Percentiles rank a stretch among this genome's conserved stretches.
Evolutionary conservation across 2,113 vertebrate species (phyloP).

Genomic region (Prinia subflava): DNA sequence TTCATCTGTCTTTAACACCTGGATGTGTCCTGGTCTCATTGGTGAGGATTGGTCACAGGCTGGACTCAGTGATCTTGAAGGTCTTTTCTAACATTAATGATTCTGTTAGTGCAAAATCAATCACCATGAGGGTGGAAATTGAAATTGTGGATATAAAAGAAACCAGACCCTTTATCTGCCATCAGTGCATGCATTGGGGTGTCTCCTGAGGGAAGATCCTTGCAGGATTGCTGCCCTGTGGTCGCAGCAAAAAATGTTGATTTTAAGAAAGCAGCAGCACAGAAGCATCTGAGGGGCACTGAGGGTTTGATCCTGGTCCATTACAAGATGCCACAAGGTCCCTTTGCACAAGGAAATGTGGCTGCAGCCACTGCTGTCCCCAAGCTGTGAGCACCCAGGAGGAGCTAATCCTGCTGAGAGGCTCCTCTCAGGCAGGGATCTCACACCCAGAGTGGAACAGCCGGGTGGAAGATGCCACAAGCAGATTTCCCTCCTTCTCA

Average conservation of each 20-base stretch:
- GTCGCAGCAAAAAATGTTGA: neutral
- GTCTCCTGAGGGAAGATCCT: neutral
- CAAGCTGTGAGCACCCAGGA: neutral
- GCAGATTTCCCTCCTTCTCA: neutral
- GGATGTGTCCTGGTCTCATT: neutral
- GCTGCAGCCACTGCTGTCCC: neutral
- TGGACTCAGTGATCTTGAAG: neutral
- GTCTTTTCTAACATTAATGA: neutral
- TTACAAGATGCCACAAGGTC: neutral
- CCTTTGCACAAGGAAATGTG: neutral
- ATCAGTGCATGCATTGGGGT: neutral
- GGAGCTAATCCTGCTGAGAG: neutral
- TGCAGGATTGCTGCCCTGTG: neutral
- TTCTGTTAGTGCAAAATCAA: neutral
- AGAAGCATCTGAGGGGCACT: neutral
- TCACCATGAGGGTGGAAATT: neutral
- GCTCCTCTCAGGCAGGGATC: neutral
- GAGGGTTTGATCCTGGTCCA: neutral
- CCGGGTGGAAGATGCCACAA: neutral
- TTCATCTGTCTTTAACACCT: neutral
- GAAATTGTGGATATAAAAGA: neutral
- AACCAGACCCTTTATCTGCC: neutral
- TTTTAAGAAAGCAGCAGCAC: neutral
- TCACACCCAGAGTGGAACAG: neutral
- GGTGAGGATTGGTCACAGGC: neutral